Base-by-base conservation (phyloP, 2,888 invertebrate genomes). In the Drosophila maculinotata region DNA sequence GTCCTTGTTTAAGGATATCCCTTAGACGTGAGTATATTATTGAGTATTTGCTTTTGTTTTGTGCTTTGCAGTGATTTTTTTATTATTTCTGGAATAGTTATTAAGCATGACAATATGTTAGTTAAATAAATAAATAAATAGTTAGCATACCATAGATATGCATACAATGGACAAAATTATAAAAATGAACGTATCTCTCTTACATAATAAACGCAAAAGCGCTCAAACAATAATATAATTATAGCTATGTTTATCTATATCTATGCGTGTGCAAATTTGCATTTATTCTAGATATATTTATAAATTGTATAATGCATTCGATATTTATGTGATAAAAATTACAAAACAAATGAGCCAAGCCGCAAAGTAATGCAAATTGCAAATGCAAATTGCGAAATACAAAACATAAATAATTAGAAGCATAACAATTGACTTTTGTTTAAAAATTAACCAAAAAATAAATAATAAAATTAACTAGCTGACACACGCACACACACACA, bases 101-200 rank as follows among this genome's bases (percentile, higher is more conserved):
- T 64, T 62, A 56, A 60, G 53, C 68, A 74, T 81, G 79, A 82
- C 85, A 82, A 82, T 84, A 81, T 84, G 85, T 84, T 84, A 79
- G 79, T 68, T 81, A 69, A 82, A 82, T 82, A 82, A 82, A 82
- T 82, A 82, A 82, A 81, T 82, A 81, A 82, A 82, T 82, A 74
- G 60, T 66, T 73, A 51, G 67, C 67, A 67, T 80, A 39, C 52
- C 62, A 52, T 67, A 53, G 76, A 62, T 63, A 63, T 42, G 53
- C 53, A 9, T 52, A 31, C 45, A 25, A 57, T n/a, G n/a, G n/a
- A 17, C 25, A 56, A 35, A n/a, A 20, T 36, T 28, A 68, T 72
- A 60, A 74, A 70, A 71, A 60, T 60, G 53, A 60, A 57, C 41
- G 47, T 51, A 57, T 48, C 56, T 63, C 51, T 56, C 31, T 28